Conservation (phyloP, 1,140 invertebrate genomes). For the Drosophila leontia region DNA sequence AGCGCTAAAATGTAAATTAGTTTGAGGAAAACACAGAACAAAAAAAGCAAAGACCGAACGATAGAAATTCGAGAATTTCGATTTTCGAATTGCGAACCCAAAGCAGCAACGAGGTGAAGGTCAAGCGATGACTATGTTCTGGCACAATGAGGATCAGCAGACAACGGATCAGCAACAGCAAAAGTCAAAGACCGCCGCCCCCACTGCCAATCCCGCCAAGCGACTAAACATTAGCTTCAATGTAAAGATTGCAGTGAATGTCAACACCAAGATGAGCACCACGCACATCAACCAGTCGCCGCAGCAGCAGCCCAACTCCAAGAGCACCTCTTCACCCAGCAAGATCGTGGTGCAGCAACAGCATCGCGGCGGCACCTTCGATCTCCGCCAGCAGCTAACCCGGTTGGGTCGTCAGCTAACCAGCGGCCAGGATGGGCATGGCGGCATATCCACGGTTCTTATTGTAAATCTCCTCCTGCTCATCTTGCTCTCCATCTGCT, state of each 20-base stretch:
- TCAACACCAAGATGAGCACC: conserved; percentile 64
- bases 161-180: conserved; percentile 14
- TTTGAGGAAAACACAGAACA: conserved; percentile 28
- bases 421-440: conserved; percentile 31
- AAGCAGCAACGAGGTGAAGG: conserved; percentile 31
- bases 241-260: conserved; percentile 76
- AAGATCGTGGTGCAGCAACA: conserved; percentile 24
- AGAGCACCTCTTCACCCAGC: not conserved
- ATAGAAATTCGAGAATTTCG: conserved; percentile 35
- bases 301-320: not conserved
- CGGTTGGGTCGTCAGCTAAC: conserved; percentile 42
- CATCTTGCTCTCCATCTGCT: conserved; percentile 68
- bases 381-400: conserved; percentile 48
- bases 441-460: conserved; percentile 58
- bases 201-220: conserved; percentile 3
- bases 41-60: conserved; percentile 25
- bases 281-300: conserved; percentile 43
- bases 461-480: conserved; percentile 59
- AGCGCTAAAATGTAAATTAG: conserved; percentile 67
- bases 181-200: not conserved
- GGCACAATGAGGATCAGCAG: conserved; percentile 56
- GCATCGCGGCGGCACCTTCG: conserved; percentile 7
- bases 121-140: conserved; percentile 67
- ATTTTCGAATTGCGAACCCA: conserved; percentile 31
- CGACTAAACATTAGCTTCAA: conserved; percentile 72